phyloP scores from a whole-genome alignment of 2,888 invertebrate genomes.

The Acrobasis consociella region DNA sequence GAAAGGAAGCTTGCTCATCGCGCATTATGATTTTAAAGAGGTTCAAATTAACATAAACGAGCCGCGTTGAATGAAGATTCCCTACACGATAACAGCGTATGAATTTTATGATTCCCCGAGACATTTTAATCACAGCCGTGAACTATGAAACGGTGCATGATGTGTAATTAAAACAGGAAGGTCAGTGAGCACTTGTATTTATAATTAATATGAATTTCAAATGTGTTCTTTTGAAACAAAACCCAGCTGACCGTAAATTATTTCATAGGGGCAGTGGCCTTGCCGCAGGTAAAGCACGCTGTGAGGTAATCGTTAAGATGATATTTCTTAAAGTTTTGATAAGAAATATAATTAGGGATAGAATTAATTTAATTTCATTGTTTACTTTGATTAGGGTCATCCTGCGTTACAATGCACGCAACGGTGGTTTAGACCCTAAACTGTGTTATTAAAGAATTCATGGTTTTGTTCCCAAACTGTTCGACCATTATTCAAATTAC shows the following conservation, averaged over 20 bases:
- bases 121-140: constrained; percentile 79
- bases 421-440: constrained; percentile 25
- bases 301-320: constrained; percentile 60
- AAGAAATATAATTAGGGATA: constrained; percentile 12
- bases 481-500: constrained; percentile 16
- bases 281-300: constrained; percentile 59
- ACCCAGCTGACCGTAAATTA: constrained; percentile 75
- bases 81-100: constrained; percentile 59
- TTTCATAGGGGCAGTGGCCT: constrained; percentile 76
- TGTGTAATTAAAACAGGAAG: constrained; percentile 77
- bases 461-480: not conserved
- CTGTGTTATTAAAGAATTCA: constrained; percentile 8
- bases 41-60: constrained; percentile 70
- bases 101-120: constrained; percentile 65
- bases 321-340: constrained; percentile 36
- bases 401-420: constrained; percentile 41
- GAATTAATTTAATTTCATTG: constrained; percentile 20
- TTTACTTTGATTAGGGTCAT: constrained; percentile 40
- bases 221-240: constrained; percentile 73
- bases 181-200: constrained; percentile 76
- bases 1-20: constrained; percentile 68
- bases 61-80: constrained; percentile 58
- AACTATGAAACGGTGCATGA: constrained; percentile 74
- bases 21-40: constrained; percentile 76
- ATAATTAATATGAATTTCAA: constrained; percentile 77